Percentiles rank a stretch among this genome's conserved stretches.
phyloP scores from a whole-genome alignment of 2,113 vertebrate species.

The Aegotheles bennettii region DNA sequence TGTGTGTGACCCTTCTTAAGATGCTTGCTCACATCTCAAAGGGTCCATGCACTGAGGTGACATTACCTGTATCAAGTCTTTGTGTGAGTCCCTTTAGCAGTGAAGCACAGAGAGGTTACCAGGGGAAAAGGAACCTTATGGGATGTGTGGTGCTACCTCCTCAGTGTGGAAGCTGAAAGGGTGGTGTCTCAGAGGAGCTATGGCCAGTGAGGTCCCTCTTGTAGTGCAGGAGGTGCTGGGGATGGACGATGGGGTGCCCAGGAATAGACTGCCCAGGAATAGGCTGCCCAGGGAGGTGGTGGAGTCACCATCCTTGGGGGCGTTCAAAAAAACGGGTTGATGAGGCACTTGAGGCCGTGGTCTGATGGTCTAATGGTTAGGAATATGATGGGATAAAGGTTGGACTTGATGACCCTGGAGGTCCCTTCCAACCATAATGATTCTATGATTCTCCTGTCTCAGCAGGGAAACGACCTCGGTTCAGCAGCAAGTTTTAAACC shows the following conservation, averaged over 20 bases:
- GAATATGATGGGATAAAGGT: too few species aligned
- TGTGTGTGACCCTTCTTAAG: background rate
- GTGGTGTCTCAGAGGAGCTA: background rate
- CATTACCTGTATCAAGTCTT: background rate
- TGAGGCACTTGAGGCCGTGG: too few species aligned
- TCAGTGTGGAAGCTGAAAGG: background rate
- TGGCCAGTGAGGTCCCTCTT: background rate
- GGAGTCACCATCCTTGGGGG: too few species aligned
- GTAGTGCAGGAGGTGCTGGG: background rate
- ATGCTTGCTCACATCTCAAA: background rate
- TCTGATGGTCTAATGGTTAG: too few species aligned
- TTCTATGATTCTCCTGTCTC: background rate
- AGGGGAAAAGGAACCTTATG: background rate
- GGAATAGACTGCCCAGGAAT: too few species aligned
- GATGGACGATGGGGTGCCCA: background rate
- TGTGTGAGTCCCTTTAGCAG: background rate
- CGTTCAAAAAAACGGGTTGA: too few species aligned
- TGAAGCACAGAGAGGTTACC: background rate
- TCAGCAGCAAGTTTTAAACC: background rate
- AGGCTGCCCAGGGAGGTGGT: too few species aligned
- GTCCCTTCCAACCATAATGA: too few species aligned
- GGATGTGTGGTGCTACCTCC: background rate
- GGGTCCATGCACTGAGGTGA: background rate
- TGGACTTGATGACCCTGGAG: too few species aligned
- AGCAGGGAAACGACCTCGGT: rapidly evolving